Evolutionary conservation across 2,797 vertebrate species (phyloP).

Genomic region (Poeciliopsis gracilis): DNA sequence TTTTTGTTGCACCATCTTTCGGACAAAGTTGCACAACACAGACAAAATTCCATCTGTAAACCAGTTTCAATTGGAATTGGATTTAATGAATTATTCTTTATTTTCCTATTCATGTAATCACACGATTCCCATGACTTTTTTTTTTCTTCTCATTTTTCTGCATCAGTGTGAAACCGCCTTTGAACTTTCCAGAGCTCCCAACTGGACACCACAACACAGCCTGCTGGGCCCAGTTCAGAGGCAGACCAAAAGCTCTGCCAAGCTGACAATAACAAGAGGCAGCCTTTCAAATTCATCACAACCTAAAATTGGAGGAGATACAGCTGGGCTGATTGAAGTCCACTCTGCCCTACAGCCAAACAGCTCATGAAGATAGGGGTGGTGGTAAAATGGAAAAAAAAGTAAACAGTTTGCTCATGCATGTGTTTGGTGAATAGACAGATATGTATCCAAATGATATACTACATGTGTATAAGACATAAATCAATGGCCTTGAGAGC

Average conservation of each 20-base stretch:
- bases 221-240: slow-evolving; percentile 9
- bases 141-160: not conserved
- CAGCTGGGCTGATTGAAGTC: not conserved
- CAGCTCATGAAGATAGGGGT: not conserved
- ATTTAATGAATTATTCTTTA: not conserved
- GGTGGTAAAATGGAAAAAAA: not conserved
- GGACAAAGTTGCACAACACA: not conserved
- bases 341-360: not conserved
- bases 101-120: not conserved
- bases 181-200: not conserved
- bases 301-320: not conserved
- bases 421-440: not conserved
- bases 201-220: slow-evolving; percentile 4
- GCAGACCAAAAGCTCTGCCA: not conserved
- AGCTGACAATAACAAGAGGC: not conserved
- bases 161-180: not conserved
- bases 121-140: not conserved
- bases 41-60: not conserved
- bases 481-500: not conserved
- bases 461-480: not conserved
- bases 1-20: not conserved
- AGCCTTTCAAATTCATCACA: not conserved
- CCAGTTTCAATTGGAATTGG: not conserved
- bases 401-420: not conserved
- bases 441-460: not conserved